These are phyloP conservation scores for Pampus argenteus DNA, from an alignment of 2,797 vertebrate species.

Conservation along the genomic window DNA sequence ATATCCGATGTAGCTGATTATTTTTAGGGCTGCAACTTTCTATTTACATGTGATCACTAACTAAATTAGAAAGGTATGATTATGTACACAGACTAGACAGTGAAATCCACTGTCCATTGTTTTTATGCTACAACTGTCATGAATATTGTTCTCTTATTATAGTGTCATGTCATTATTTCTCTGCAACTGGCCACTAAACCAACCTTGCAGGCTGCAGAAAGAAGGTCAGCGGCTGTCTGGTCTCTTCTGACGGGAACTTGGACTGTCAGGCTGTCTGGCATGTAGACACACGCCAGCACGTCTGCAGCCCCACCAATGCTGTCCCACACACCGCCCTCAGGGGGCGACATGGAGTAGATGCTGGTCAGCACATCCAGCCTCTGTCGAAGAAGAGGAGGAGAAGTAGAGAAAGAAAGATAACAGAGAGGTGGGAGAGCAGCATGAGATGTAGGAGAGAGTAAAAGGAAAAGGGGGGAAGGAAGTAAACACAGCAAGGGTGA, in stretches of 20 bases:
- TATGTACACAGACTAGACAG: background rate
- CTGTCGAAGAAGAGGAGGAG: slow-evolving; percentile 51
- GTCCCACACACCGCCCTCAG: slow-evolving; percentile 85
- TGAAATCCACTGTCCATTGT: background rate
- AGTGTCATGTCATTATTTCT: slow-evolving; percentile 39
- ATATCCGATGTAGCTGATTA: background rate
- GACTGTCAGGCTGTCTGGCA: slow-evolving; percentile 86
- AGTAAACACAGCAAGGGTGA: slow-evolving; percentile 39
- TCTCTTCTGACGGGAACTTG: slow-evolving; percentile 87
- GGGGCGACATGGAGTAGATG: slow-evolving; percentile 84
- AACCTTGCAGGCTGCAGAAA: slow-evolving; percentile 92
- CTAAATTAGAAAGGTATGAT: background rate
- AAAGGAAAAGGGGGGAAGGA: slow-evolving; percentile 5
- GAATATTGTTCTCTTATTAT: background rate
- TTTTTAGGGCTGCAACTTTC: background rate
- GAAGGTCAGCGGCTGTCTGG: slow-evolving; percentile 87
- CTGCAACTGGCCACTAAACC: slow-evolving; percentile 20
- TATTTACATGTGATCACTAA: background rate
- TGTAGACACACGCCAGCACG: slow-evolving; percentile 81
- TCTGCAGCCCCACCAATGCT: slow-evolving; percentile 70
- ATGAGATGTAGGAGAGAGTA: slow-evolving; percentile 1
- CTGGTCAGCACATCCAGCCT: slow-evolving; percentile 86
- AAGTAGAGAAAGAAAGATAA: background rate
- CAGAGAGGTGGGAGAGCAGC: slow-evolving; percentile 1
- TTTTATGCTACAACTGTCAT: background rate